These are phyloP conservation scores for Andrena hattorfiana DNA, from an alignment of 2,888 invertebrate species.

Conservation along the genomic window DNA sequence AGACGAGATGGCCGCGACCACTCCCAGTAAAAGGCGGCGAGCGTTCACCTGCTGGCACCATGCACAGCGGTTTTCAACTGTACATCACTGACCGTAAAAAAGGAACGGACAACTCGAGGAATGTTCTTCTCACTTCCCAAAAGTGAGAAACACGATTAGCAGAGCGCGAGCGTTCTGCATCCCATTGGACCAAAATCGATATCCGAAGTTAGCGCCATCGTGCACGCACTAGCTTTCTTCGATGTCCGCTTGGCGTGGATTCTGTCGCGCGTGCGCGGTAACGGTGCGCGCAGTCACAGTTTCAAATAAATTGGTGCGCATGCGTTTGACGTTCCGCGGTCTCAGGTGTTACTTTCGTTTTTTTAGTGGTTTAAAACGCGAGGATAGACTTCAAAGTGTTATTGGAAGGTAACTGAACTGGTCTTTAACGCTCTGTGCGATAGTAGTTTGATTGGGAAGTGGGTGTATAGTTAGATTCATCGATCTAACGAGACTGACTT, in stretches of 20 bases:
- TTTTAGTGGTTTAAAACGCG: not conserved
- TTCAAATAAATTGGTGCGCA: not conserved
- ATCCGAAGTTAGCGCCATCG: slow-evolving; percentile 76
- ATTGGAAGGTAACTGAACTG: not conserved
- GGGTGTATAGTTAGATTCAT: not conserved
- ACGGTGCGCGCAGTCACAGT: not conserved
- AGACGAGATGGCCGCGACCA: slow-evolving; percentile 47
- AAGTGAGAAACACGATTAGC: slow-evolving; percentile 43
- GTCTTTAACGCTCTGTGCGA: not conserved
- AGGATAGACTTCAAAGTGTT: too few relatives aligned
- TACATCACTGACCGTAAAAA: slow-evolving; percentile 13
- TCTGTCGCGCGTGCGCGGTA: not conserved
- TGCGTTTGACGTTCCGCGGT: not conserved
- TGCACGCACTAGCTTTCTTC: slow-evolving; percentile 32
- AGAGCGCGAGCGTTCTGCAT: slow-evolving; percentile 70
- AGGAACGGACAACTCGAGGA: not conserved
- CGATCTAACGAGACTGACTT: not conserved
- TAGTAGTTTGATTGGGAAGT: not conserved
- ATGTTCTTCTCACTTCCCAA: slow-evolving; percentile 16
- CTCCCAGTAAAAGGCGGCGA: slow-evolving; percentile 40
- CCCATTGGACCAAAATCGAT: slow-evolving; percentile 77
- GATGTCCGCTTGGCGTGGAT: not conserved
- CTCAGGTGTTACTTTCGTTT: not conserved
- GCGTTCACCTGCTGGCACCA: slow-evolving; percentile 40
- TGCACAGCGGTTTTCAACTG: slow-evolving; percentile 31